Base-by-base conservation (phyloP, 2,888 invertebrate genomes). In the Oscheius sp. region DNA sequence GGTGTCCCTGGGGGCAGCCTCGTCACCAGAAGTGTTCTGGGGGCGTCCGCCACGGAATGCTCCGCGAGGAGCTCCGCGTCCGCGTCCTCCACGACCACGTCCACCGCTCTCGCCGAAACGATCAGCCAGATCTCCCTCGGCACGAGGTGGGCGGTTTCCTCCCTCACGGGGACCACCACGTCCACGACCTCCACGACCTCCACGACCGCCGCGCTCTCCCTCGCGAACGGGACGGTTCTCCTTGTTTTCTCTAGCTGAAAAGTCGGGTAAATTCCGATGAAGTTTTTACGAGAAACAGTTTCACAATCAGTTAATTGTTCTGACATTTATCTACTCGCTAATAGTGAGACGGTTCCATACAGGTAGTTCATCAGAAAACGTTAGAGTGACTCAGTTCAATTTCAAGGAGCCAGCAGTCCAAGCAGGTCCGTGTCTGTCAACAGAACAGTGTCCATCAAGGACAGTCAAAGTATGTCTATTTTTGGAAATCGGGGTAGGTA, bases 131-230 rank as follows among this genome's bases (percentile, higher is more conserved):
- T 74, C 76, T 21, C 74, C 73, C 13, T 80, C 81, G 53, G 53
- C 53, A 58, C 77, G 63, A 7, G 68, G 75, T 5, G 77, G 73
- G 7, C 55, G 63, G 35, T 62, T 62, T 9, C 58, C 51, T 70
- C 74, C 76, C 59, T 77, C 79, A 73, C 80, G 77, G 70, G 79
- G 80, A 53, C 78, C 63, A 21, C 63, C 63, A 21, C 63, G 63
- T 29, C 63, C 58, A 58, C 58, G 82, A 62, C 83, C 83, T 74
- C 86, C 84, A 68, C 85, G 82, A 59, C 84, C 79, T 62, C 84
- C 83, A 62, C 84, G 85, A 59, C 81, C 84, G 32, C 81, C 83
- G 60, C 65, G 78, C 32, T 75, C 73, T 55, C 78, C 76, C 42
- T 42, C 42, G 47, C 62, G n/a, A 5, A 63, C 63, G n/a, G 58